Evolutionary conservation across 1,140 invertebrate genomes (phyloP).

Genomic region (Maconellicoccus hirsutus): DNA sequence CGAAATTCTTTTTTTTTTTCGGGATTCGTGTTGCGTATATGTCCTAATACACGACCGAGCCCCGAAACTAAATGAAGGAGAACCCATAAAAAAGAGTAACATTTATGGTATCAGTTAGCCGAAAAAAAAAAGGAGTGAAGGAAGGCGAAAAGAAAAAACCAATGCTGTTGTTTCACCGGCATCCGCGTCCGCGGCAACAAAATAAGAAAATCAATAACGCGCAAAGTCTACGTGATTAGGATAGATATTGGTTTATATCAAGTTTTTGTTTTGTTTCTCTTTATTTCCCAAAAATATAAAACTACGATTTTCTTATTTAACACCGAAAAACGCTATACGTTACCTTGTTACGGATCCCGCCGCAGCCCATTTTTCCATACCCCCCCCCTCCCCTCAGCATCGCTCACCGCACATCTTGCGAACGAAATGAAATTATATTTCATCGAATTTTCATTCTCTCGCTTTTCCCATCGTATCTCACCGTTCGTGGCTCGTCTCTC

Average conservation of each 20-base stretch:
- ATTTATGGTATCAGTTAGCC: background rate
- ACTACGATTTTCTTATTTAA: background rate
- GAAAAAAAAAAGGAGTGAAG: background rate
- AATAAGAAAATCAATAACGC: background rate
- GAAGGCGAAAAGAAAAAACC: background rate
- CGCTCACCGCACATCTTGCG: background rate
- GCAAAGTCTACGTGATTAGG: slow-evolving; percentile 2
- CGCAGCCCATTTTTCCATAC: background rate
- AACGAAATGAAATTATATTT: background rate
- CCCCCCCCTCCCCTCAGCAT: too few species aligned
- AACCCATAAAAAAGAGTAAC: slow-evolving; percentile 9
- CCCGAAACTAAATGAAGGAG: background rate
- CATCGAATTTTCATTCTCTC: background rate
- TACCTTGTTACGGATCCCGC: background rate
- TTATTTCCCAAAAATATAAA: slow-evolving; percentile 8
- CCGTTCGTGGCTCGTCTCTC: too few species aligned
- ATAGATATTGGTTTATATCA: slow-evolving; percentile 5
- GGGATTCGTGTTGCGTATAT: too few species aligned
- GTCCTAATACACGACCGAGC: background rate
- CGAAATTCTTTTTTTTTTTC: too few species aligned
- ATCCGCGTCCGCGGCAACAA: background rate
- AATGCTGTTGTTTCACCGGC: background rate
- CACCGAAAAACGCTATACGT: background rate
- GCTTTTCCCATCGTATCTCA: too few species aligned
- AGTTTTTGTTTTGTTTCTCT: background rate